Base-by-base conservation (phyloP, 2,888 invertebrate genomes). In the Phasia obesa region DNA sequence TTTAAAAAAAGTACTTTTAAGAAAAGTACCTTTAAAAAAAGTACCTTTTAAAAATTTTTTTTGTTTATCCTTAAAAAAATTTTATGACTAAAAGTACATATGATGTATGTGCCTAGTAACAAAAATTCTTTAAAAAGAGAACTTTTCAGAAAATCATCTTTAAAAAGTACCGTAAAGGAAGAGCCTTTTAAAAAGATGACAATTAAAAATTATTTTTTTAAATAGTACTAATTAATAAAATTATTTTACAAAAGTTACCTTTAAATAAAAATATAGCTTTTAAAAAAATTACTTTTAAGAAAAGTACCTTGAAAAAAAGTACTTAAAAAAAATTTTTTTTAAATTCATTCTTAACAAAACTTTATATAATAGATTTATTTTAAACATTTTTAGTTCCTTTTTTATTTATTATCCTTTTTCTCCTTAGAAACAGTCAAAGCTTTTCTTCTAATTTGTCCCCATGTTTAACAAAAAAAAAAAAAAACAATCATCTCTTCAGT, bases 401-500 rank as follows among this genome's bases (percentile, higher is more conserved):
- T 31, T 31, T 4, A 31, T 35, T 11, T 11, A 35, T 35, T 35
- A 35, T 35, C 35, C 35, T 35, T 35, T 31, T 9, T n/a, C 6
- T 35, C 35, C 35, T 35, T 35, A 35, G 35, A 35, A 9, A 35
- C 35, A 35, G 9, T 9, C 2, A 35, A 35, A 35, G 35, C 9
- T 42, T 38, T 59, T 19, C 15, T 57, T 23, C 25, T 17, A 9
- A 2, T 17, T 25, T 55, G 11, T 49, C 17, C 65, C 59, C 3
- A 2, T 42, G 11, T 4, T 27, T 57, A 38, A 49, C 9, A 49
- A 57, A 19, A 59, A 42, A 35, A 0, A 44, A 47, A 55, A 6
- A 47, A 44, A 17, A 74, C 31, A 44, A 0, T 7, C 44, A 47
- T 27, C 47, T 65, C 49, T 19, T 17, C 55, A n/a, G n/a, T n/a